These are phyloP conservation scores for Apistogramma diplotaenia DNA, from an alignment of 2,113 vertebrate species.

Conservation along the genomic window DNA sequence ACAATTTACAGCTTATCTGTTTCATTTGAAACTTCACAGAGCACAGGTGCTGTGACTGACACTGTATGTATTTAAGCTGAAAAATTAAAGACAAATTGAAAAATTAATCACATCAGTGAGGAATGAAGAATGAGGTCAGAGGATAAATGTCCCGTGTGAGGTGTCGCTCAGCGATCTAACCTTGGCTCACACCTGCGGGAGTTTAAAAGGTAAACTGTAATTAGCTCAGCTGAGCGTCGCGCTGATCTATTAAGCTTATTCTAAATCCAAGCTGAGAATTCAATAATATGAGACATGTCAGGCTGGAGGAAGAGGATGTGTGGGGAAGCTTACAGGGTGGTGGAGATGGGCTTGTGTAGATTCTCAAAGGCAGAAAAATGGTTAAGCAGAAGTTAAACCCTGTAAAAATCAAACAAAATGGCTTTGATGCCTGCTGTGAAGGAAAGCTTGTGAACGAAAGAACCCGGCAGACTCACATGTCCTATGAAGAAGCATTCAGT, in stretches of 20 bases:
- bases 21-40: neutral
- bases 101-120: neutral
- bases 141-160: neutral
- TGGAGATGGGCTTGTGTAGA: neutral
- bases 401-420: neutral
- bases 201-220: constrained; percentile 19
- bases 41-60: neutral
- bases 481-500: neutral
- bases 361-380: neutral
- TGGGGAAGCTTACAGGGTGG: neutral
- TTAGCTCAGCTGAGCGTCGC: constrained; percentile 14
- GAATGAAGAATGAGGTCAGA: neutral
- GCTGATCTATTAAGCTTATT: constrained; percentile 8
- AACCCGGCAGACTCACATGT: neutral
- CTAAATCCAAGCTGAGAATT: neutral
- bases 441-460: neutral
- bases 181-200: constrained; percentile 1
- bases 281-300: neutral
- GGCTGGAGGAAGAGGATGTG: neutral
- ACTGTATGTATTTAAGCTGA: neutral
- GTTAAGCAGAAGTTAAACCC: neutral
- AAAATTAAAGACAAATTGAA: constrained; percentile 16
- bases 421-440: neutral
- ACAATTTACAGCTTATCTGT: neutral
- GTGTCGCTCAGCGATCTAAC: neutral